phyloP scores from a whole-genome alignment of 2,888 invertebrate species.

The Euclidia mi region DNA sequence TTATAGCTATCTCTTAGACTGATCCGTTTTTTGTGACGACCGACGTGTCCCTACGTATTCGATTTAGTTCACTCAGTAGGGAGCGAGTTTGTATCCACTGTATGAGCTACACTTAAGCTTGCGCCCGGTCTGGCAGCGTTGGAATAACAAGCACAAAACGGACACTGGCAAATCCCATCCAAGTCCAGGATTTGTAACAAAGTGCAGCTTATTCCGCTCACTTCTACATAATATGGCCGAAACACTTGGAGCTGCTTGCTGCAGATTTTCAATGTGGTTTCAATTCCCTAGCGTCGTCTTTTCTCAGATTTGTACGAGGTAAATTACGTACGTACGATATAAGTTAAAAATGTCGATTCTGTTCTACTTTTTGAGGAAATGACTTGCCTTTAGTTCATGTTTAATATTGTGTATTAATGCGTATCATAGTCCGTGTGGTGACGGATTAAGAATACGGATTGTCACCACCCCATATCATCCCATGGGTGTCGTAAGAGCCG shows the following conservation, averaged over 20 bases:
- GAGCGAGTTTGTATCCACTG: slow-evolving; percentile 43
- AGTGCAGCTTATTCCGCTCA: slow-evolving; percentile 80
- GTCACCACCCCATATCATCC: no score
- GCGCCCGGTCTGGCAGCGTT: slow-evolving; percentile 67
- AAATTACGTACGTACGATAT: slow-evolving; percentile 44
- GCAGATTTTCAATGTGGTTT: slow-evolving; percentile 76
- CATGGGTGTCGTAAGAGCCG: no score
- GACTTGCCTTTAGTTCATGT: slow-evolving; percentile 7
- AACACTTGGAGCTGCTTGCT: slow-evolving; percentile 73
- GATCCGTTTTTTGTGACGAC: slow-evolving; percentile 26
- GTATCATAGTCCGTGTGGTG: no score
- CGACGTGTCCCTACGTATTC: slow-evolving; percentile 30
- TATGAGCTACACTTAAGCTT: slow-evolving; percentile 66
- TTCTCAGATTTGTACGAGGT: slow-evolving; percentile 47
- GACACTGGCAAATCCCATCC: slow-evolving; percentile 83
- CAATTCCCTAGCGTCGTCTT: slow-evolving; percentile 65
- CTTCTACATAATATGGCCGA: slow-evolving; percentile 78
- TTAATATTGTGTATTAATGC: no score
- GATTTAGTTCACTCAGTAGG: slow-evolving; percentile 49
- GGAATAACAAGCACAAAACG: slow-evolving; percentile 84
- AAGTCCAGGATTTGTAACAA: slow-evolving; percentile 84
- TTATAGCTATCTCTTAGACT: slow-evolving; percentile 4
- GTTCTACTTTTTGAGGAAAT: slow-evolving; percentile 28
- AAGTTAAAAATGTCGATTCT: slow-evolving; percentile 31
- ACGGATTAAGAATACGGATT: no score